phyloP scores from a whole-genome alignment of 2,888 invertebrate species.

The Melanotus villosus region DNA sequence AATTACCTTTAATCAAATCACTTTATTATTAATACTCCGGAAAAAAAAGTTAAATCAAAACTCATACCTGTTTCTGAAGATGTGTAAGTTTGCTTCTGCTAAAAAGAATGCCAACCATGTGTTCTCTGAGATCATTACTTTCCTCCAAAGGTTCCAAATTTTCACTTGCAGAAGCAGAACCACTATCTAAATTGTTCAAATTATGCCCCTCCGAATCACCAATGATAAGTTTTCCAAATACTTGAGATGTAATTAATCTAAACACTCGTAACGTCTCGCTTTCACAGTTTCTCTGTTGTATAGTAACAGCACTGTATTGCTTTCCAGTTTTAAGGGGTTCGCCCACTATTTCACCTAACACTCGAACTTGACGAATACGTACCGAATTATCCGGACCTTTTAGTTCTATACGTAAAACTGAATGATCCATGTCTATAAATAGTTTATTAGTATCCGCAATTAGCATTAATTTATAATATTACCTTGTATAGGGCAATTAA shows the following conservation, averaged over 20 bases:
- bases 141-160: slow-evolving; percentile 68
- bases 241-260: slow-evolving; percentile 91
- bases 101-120: slow-evolving; percentile 96
- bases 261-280: slow-evolving; percentile 94
- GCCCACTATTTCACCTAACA: slow-evolving; percentile 77
- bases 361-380: slow-evolving; percentile 86
- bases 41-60: background rate
- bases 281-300: slow-evolving; percentile 91
- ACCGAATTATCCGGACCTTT: slow-evolving; percentile 94
- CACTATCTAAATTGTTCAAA: slow-evolving; percentile 58
- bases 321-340: slow-evolving; percentile 71
- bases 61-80: slow-evolving; percentile 87
- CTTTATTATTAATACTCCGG: background rate
- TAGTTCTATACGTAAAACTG: slow-evolving; percentile 84
- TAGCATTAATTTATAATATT: no score
- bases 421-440: slow-evolving; percentile 56
- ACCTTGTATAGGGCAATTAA: slow-evolving; percentile 87
- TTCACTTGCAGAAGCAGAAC: slow-evolving; percentile 61
- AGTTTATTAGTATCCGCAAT: no score
- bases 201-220: slow-evolving; percentile 71
- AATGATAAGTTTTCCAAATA: slow-evolving; percentile 91
- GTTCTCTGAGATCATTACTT: slow-evolving; percentile 81
- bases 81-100: slow-evolving; percentile 94
- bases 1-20: slow-evolving; percentile 75
- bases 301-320: slow-evolving; percentile 72